Evolutionary conservation across 64 coral and sea anemone species (phyloP).

Genomic region (Montipora efflorescens): DNA sequence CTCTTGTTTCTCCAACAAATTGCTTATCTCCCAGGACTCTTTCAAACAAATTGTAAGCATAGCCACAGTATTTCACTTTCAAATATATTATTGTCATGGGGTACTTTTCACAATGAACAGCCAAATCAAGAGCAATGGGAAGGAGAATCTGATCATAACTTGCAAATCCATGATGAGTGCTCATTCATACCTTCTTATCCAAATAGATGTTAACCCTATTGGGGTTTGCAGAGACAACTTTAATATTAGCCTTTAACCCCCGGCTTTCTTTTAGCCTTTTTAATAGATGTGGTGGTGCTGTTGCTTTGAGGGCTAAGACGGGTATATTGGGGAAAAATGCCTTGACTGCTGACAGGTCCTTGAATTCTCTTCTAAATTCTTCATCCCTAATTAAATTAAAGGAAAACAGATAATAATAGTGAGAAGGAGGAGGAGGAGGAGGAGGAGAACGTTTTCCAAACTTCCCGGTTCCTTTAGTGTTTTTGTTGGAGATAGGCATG

Average conservation of each 20-base stretch:
- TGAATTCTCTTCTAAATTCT: constrained; percentile 73
- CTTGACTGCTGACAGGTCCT: constrained; percentile 44
- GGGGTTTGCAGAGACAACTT: neutral
- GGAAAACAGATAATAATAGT: too few species aligned
- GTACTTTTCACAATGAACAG: constrained; percentile 43
- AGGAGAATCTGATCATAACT: too few species aligned
- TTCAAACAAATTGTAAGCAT: constrained; percentile 64
- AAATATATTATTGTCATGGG: constrained; percentile 50
- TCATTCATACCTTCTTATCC: too few species aligned
- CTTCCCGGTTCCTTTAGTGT: too few species aligned
- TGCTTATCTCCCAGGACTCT: constrained; percentile 20
- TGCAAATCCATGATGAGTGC: too few species aligned
- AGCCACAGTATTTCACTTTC: constrained; percentile 76
- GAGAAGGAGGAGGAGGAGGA: too few species aligned
- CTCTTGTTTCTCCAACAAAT: constrained; percentile 54
- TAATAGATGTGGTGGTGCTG: constrained; percentile 41
- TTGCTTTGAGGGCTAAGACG: constrained; percentile 62
- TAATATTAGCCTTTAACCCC: neutral
- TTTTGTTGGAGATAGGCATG: too few species aligned
- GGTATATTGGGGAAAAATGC: constrained; percentile 67
- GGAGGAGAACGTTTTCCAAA: too few species aligned
- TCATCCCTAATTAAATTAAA: constrained; percentile 29
- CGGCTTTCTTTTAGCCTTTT: constrained; percentile 40
- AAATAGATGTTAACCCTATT: too few species aligned
- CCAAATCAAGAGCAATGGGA: constrained; percentile 24